phyloP scores from a whole-genome alignment of 2,797 vertebrate genomes.

The Microcaecilia unicolor region DNA sequence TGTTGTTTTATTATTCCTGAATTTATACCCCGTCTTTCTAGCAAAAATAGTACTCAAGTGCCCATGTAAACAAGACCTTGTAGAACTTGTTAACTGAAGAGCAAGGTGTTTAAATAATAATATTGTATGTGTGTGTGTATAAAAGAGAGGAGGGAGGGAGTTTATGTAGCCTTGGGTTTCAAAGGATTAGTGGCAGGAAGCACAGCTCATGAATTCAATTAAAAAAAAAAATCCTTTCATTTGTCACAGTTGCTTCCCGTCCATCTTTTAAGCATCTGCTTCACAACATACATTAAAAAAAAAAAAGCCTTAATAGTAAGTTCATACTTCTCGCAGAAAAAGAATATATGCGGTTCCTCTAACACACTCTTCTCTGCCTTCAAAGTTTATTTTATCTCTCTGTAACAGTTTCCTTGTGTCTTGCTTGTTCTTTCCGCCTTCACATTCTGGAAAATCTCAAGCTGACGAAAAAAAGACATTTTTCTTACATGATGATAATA shows the following conservation, averaged over 20 bases:
- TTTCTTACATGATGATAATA: slow-evolving; percentile 4
- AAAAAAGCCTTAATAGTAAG: slow-evolving; percentile 51
- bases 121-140: slow-evolving; percentile 46
- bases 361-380: slow-evolving; percentile 1
- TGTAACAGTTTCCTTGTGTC: slow-evolving; percentile 55
- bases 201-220: slow-evolving; percentile 57
- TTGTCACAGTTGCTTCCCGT: slow-evolving; percentile 61
- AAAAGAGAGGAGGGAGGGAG: no score
- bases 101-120: slow-evolving; percentile 40
- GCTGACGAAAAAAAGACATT: slow-evolving; percentile 45
- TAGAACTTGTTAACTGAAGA: no score
- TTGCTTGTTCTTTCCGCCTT: slow-evolving; percentile 42
- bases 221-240: slow-evolving; percentile 59
- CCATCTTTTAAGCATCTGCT: slow-evolving; percentile 56
- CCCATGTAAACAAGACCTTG: no score
- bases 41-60: no score
- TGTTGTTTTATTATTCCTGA: no score
- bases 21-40: no score
- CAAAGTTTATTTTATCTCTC: slow-evolving; percentile 50
- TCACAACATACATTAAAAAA: slow-evolving; percentile 26
- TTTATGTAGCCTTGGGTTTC: slow-evolving; percentile 48
- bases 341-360: slow-evolving; percentile 25
- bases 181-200: slow-evolving; percentile 65
- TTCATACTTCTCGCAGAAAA: slow-evolving; percentile 25
- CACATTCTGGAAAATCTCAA: slow-evolving; percentile 52